These are phyloP conservation scores for Cichlasoma orientale DNA, from an alignment of 2,797 vertebrate species.

Conservation along the genomic window DNA sequence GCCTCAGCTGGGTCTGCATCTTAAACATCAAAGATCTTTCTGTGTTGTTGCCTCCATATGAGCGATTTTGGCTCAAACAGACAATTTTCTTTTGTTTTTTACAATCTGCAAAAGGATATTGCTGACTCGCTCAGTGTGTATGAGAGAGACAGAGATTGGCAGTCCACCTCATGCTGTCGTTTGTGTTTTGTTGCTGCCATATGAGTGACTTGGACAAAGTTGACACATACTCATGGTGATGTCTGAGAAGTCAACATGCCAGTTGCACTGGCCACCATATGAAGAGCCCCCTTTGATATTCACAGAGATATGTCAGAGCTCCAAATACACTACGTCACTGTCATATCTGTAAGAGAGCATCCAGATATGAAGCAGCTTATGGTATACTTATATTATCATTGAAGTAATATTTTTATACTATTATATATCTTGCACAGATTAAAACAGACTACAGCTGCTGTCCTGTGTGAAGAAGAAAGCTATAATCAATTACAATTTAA, in stretches of 20 bases:
- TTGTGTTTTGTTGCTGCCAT: conserved; percentile 49
- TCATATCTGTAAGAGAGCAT: conserved; percentile 1
- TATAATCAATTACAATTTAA: neutral
- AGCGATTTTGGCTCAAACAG: conserved; percentile 50
- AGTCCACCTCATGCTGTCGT: neutral
- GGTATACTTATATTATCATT: neutral
- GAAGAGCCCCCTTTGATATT: conserved; percentile 52
- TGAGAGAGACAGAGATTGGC: neutral
- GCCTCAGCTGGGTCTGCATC: conserved; percentile 51
- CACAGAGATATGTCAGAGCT: conserved; percentile 32
- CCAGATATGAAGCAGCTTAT: conserved; percentile 15
- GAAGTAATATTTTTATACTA: neutral
- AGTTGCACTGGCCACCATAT: conserved; percentile 61
- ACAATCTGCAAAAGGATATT: conserved; percentile 19
- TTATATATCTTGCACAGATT: neutral
- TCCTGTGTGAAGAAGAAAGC: neutral
- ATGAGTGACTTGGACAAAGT: conserved; percentile 53
- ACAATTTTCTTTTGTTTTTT: conserved; percentile 17
- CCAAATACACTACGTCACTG: conserved; percentile 33
- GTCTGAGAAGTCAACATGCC: conserved; percentile 38
- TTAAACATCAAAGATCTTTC: conserved; percentile 70
- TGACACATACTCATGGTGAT: conserved; percentile 25
- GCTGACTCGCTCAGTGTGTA: neutral
- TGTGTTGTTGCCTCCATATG: conserved; percentile 65
- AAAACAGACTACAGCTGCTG: neutral